These are phyloP conservation scores for Terrapene triunguis DNA, from an alignment of 2,113 vertebrate genomes.

Conservation along the genomic window DNA sequence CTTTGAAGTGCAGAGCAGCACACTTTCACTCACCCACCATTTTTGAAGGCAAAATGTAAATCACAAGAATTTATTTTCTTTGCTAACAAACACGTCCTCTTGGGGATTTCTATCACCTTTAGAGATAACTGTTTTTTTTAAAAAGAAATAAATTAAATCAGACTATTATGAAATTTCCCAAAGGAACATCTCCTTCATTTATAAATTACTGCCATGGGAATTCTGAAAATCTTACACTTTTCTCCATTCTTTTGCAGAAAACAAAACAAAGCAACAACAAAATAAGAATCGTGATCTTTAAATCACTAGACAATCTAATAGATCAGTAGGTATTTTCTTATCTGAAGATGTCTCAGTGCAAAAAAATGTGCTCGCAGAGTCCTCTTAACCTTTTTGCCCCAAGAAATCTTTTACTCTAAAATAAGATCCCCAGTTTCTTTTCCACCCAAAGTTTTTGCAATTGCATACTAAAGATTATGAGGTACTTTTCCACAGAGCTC, in stretches of 20 bases:
- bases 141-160: constrained; percentile 74
- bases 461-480: constrained; percentile 68
- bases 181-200: constrained; percentile 68
- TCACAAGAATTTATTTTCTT: constrained; percentile 80
- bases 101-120: constrained; percentile 67
- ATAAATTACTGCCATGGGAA: constrained; percentile 36
- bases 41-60: constrained; percentile 81
- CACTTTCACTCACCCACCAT: constrained; percentile 68
- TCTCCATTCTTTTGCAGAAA: constrained; percentile 24
- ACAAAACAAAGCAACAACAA: constrained; percentile 3
- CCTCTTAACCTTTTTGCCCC: not conserved
- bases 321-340: constrained; percentile 25
- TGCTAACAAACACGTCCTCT: constrained; percentile 78
- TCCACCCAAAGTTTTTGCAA: constrained; percentile 59
- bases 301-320: constrained; percentile 16
- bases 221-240: constrained; percentile 26
- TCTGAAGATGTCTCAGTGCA: not conserved
- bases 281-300: not conserved
- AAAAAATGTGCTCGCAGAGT: not conserved
- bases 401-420: constrained; percentile 18
- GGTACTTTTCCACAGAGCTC: constrained; percentile 74
- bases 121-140: constrained; percentile 42
- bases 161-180: constrained; percentile 68
- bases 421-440: constrained; percentile 38
- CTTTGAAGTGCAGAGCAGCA: constrained; percentile 79